These are phyloP conservation scores for Anaspis maculata DNA, from an alignment of 2,888 invertebrate genomes.

Conservation along the genomic window DNA sequence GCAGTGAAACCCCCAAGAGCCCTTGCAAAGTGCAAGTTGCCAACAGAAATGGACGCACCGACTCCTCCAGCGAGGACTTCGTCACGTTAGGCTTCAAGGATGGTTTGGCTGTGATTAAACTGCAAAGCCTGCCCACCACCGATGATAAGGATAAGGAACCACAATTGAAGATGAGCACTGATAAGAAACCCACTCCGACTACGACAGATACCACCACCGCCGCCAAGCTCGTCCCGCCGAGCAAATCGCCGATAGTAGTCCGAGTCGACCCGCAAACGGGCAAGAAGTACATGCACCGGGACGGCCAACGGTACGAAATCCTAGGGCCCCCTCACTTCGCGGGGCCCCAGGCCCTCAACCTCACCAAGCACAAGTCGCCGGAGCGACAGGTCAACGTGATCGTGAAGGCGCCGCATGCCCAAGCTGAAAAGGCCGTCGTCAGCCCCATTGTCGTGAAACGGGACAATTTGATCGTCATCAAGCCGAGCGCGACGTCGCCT, in stretches of 20 bases:
- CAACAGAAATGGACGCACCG: too few species aligned
- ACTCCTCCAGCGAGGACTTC: slow-evolving; percentile 5
- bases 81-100: slow-evolving; percentile 8
- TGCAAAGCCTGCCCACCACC: background rate
- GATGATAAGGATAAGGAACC: too few species aligned
- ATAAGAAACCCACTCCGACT: background rate
- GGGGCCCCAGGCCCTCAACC: background rate
- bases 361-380: background rate
- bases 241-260: slow-evolving; percentile 6
- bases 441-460: background rate
- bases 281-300: slow-evolving; percentile 9
- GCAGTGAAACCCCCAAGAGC: too few species aligned
- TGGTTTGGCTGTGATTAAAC: slow-evolving; percentile 6
- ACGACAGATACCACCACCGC: slow-evolving; percentile 1
- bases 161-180: too few species aligned
- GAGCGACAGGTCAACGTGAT: background rate
- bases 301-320: slow-evolving; percentile 8
- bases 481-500: slow-evolving; percentile 6
- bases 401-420: background rate
- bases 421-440: background rate
- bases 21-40: too few species aligned
- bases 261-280: slow-evolving; percentile 8
- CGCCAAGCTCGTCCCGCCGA: slow-evolving; percentile 3
- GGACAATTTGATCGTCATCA: background rate
- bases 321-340: background rate